Evolutionary conservation across 2,888 invertebrate species (phyloP), one percentile per base, ranked within the genome.

Genomic region (Hydrotaea diabolus): DNA sequence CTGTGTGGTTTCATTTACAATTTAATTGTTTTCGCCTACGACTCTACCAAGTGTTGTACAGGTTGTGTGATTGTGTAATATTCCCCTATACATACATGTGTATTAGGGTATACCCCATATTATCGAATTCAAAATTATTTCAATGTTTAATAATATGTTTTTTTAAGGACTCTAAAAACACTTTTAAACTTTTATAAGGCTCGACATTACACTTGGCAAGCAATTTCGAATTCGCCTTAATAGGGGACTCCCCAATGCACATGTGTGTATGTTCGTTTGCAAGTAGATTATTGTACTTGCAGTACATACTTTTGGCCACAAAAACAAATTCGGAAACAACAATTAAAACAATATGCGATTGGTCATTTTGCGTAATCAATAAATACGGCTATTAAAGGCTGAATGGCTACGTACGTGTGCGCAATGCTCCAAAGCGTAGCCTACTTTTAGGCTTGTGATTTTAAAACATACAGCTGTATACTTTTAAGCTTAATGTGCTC

Each of bases 1-100:
- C 81, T 72, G 76, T 79, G 84, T 72, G 84, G 84, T 84, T 84
- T 81, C 81, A 84, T 78, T 84, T 81, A 84, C 81, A 84, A 76
- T 81, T 81, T 84, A 84, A 84, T 84, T 84, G 84, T 84, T 84
- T 80, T 77, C 59, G 21, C 46, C 19, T 11, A 69, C 11, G 21
- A 23, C 15, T 69, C n/a, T 23, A 15, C 49, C 13, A 13, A 8
- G n/a, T n/a, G n/a, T 13, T 49, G n/a, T 39, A 49, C 49, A 49
- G 15, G 46, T 46, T 46, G 21, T 46, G 13, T 9, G 59, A 26
- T 11, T 13, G 39, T 66, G 39, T 39, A 39, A 43, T 43, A 66
- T 17, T 39, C 39, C 9, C 15, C 1, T 19, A 21, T 19, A 19
- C 55, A 21, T 21, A 21, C 53, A 19, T 8, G 8, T 19, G 1